Percentiles rank a stretch among this genome's conserved stretches.
These are phyloP conservation scores for Sebastes ruberrimus DNA, from an alignment of 2,797 vertebrate genomes.

Conservation along the genomic window DNA sequence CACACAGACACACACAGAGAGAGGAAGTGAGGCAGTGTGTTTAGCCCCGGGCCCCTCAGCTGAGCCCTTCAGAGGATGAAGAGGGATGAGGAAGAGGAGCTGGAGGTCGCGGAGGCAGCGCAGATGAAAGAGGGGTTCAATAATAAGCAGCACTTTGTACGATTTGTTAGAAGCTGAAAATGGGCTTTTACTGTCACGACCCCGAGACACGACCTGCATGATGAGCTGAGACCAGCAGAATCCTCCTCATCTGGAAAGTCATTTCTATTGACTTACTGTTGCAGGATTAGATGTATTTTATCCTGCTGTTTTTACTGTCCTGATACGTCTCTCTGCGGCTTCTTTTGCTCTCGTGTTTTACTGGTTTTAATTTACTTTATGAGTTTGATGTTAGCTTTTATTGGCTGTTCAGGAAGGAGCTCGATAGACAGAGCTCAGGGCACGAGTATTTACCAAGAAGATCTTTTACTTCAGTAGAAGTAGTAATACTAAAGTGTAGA, in stretches of 20 bases:
- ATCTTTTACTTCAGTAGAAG: not conserved
- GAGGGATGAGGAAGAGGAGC: not conserved
- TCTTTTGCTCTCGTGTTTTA: not conserved
- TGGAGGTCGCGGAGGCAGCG: not conserved
- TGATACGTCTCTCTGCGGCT: not conserved
- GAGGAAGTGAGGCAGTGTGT: constrained; percentile 7
- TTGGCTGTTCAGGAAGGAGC: not conserved
- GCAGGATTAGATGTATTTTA: not conserved
- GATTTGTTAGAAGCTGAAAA: constrained; percentile 17
- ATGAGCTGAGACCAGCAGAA: constrained; percentile 3
- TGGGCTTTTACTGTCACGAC: not conserved
- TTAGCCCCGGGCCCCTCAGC: constrained; percentile 7
- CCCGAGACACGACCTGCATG: not conserved
- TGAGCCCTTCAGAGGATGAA: constrained; percentile 12
- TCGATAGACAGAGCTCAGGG: not conserved
- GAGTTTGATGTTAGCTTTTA: not conserved
- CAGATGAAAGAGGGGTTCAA: not conserved
- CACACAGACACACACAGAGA: constrained; percentile 1
- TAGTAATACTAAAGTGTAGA: not conserved
- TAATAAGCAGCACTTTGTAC: not conserved
- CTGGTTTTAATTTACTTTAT: not conserved
- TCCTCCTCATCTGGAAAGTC: not conserved
- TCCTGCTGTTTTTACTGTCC: not conserved
- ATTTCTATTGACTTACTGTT: not conserved
- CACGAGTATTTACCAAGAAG: not conserved